Percentiles rank a stretch among this genome's conserved stretches.
Conservation (phyloP, 2,888 invertebrate genomes). For the Plagiodera versicolora region DNA sequence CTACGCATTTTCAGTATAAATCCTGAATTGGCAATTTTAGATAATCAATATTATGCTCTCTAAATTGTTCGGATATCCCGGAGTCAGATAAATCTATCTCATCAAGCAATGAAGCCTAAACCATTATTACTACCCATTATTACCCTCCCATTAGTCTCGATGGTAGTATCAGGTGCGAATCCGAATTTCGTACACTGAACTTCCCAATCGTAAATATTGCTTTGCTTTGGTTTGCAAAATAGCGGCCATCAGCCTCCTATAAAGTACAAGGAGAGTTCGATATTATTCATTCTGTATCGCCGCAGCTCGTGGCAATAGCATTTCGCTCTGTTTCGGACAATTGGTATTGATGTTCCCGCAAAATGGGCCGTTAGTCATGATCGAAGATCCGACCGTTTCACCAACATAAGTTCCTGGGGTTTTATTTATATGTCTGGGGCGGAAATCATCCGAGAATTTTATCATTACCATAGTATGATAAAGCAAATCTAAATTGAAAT, state of each 20-base stretch:
- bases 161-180: neutral
- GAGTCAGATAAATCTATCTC: neutral
- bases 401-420: neutral
- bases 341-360: neutral
- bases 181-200: neutral
- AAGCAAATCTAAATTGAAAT: too few species aligned
- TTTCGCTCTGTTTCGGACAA: neutral
- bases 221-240: neutral
- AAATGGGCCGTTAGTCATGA: neutral
- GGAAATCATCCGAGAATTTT: neutral
- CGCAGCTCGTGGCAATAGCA: neutral
- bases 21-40: too few species aligned
- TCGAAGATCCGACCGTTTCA: neutral
- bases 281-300: neutral
- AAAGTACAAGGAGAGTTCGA: neutral
- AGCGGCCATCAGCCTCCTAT: neutral
- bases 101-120: neutral
- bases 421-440: neutral
- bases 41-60: too few species aligned
- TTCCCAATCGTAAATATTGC: neutral
- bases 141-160: neutral
- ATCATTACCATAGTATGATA: neutral
- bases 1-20: too few species aligned
- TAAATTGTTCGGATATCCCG: too few species aligned
- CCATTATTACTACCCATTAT: neutral